Evolutionary conservation across 2,113 vertebrate genomes (phyloP).

Genomic region (Vireo altiloquus): DNA sequence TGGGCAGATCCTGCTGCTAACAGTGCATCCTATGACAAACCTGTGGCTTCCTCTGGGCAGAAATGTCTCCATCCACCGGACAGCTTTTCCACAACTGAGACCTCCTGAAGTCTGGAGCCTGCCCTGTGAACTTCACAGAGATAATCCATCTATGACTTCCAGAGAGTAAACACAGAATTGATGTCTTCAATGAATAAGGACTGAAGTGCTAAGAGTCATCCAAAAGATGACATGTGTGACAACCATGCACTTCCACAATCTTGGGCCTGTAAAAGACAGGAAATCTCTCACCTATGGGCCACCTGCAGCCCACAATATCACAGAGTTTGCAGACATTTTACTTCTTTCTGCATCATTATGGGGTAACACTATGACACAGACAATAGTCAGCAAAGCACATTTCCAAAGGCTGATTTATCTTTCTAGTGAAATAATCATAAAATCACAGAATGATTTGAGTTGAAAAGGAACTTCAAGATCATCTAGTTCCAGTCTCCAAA

Average conservation of each 20-base stretch:
- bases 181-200: not conserved
- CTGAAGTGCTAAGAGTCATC: not conserved
- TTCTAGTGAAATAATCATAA: not conserved
- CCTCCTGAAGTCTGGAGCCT: not conserved
- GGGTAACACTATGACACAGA: not conserved
- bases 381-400: not conserved
- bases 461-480: not conserved
- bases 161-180: not conserved
- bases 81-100: not conserved
- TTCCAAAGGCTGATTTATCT: not conserved
- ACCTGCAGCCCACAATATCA: not conserved
- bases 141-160: not conserved
- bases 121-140: not conserved
- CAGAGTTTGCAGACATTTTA: not conserved
- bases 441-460: not conserved
- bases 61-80: not conserved
- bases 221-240: not conserved
- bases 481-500: not conserved
- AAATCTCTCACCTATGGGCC: not conserved
- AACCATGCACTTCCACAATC: not conserved
- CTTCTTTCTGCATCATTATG: not conserved
- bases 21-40: rapidly evolving
- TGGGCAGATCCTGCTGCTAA: not conserved
- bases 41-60: not conserved
- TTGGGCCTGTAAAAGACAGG: not conserved